Base-by-base conservation (phyloP, 2,797 vertebrate species). In the Hybognathus amarus region DNA sequence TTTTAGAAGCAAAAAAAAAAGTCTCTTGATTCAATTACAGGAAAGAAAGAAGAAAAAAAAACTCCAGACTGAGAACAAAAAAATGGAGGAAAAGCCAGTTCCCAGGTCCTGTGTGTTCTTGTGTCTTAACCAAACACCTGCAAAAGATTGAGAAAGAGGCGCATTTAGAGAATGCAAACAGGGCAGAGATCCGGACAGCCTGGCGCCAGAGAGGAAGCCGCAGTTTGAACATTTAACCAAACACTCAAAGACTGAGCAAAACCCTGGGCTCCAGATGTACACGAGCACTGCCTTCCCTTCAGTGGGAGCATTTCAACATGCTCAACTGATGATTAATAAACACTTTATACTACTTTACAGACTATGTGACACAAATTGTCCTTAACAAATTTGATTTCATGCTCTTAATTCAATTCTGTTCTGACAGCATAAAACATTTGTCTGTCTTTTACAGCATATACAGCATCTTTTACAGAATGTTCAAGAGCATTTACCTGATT, bases 171-270 rank as follows among this genome's bases (percentile, higher is more conserved):
- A 95, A 94, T 91, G 95, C 96, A 96, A 96, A 96, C 96, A 94
- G 95, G 96, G 96, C 96, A 96, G 95, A 97, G 96, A 96, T 96
- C 95, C 96, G 95, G 97, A 97, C 97, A 96, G 96, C 93, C 97
- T 96, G 97, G 98, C 97, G 97, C 97, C 97, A 96, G 95, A 90
- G 95, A 97, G 96, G 97, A 97, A 98, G 97, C 97, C 97, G 92
- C 97, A 96, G 96, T 96, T 96, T 95, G 95, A 97, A 95, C 96
- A 97, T 96, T 98, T 96, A 97, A 97, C 96, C 96, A 97, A 97
- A 98, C 97, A 97, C 96, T 97, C 96, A 92, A 94, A 96, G 95
- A 94, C 94, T 94, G 94, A 96, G 96, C 94, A 95, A 80, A 97
- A 96, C 95, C 94, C 96, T 96, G 97, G 94, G 91, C 94, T 96